A percentile compares a stretch with the other conserved stretches of the same genome.
Evolutionary conservation across 2,113 vertebrate genomes (phyloP).

Genomic region (Mus musculus): DNA sequence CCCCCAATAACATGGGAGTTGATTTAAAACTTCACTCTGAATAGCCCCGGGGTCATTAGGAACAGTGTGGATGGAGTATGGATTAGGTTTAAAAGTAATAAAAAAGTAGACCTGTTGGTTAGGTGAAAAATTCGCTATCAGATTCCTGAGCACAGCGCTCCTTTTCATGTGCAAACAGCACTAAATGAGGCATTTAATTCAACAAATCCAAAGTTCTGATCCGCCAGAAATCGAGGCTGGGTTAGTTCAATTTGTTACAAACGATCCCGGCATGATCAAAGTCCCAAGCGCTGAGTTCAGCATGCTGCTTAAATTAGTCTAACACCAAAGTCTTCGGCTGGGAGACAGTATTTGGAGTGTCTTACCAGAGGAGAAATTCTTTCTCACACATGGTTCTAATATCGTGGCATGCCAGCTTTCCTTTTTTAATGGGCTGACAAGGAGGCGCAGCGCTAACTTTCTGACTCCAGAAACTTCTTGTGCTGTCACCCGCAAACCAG

Average conservation of each 20-base stretch:
- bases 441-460: conserved; percentile 97
- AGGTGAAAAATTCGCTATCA: conserved; percentile 98
- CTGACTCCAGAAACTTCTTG: conserved; percentile 96
- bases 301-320: conserved; percentile 99
- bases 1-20: conserved; percentile 92
- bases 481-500: conserved; percentile 97
- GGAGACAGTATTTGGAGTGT: conserved; percentile 99
- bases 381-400: conserved; percentile 99
- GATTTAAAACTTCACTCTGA: conserved; percentile 92
- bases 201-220: conserved; percentile 99
- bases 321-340: conserved; percentile 99
- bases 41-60: conserved; percentile 93
- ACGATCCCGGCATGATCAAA: conserved; percentile 99
- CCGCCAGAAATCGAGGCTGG: conserved; percentile 97
- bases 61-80: conserved; percentile 90
- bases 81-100: conserved; percentile 99
- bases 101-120: conserved; percentile 96
- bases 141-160: conserved; percentile 93
- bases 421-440: conserved; percentile 99
- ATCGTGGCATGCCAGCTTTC: conserved; percentile 95
- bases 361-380: conserved; percentile 99
- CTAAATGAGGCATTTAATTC: conserved; percentile 99
- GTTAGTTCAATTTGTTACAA: conserved; percentile 99
- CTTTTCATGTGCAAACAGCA: conserved; percentile 98
- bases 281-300: conserved; percentile 95